phyloP scores from a whole-genome alignment of 2,888 invertebrate genomes.

The Drosophila atripex region DNA sequence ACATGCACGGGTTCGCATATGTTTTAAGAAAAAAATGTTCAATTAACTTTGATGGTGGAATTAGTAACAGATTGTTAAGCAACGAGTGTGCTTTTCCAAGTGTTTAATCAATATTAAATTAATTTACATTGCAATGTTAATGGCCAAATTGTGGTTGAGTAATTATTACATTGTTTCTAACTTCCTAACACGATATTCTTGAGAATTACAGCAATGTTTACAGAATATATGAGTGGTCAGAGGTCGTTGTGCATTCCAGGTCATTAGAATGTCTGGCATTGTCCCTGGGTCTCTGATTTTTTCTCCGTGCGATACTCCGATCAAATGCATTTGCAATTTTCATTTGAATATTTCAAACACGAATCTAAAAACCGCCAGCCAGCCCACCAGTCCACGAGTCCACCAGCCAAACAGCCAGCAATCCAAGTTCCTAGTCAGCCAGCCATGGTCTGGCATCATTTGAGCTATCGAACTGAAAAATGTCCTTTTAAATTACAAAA shows the following conservation, averaged over 20 bases:
- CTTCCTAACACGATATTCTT: not conserved
- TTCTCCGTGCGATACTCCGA: constrained; percentile 29
- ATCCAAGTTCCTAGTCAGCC: constrained; percentile 44
- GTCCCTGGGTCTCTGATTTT: not conserved
- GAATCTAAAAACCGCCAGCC: constrained; percentile 46
- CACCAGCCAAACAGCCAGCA: constrained; percentile 5
- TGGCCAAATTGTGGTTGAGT: not conserved
- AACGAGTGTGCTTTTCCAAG: not conserved
- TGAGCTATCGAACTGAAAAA: constrained; percentile 78
- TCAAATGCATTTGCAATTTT: constrained; percentile 54
- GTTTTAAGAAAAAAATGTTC: constrained; percentile 19
- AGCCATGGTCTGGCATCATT: constrained; percentile 66
- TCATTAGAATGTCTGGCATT: constrained; percentile 26
- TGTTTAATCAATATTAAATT: constrained; percentile 5
- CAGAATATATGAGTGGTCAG: constrained; percentile 2
- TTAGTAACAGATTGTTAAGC: not conserved
- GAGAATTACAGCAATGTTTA: not conserved
- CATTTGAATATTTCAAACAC: constrained; percentile 49
- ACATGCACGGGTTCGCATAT: constrained; percentile 3
- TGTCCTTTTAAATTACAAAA: constrained; percentile 78
- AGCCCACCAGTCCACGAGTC: constrained; percentile 1
- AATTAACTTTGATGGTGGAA: constrained; percentile 14
- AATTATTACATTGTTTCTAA: not conserved
- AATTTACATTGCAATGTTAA: not conserved
- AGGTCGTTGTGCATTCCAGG: constrained; percentile 4